Evolutionary conservation across 2,797 vertebrate genomes (phyloP).

Genomic region (Lepilemur ruficaudatus): DNA sequence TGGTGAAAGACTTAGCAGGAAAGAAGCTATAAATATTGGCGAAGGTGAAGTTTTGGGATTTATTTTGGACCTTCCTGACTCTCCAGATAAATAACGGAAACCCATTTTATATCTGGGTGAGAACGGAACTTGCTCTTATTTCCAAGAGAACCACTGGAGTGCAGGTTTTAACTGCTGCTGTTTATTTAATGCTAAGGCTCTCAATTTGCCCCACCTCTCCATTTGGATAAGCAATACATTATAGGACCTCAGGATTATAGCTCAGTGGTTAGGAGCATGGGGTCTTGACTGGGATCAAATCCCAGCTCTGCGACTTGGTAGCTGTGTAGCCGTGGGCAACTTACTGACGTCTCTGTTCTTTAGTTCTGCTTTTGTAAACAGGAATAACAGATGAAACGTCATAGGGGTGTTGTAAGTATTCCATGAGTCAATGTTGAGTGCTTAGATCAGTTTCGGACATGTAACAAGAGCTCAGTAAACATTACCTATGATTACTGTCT

Average conservation of each 20-base stretch:
- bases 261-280: neutral
- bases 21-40: slow-evolving; percentile 47
- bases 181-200: neutral
- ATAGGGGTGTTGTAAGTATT: neutral
- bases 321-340: neutral
- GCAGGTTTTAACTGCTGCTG: neutral
- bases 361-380: neutral
- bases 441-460: neutral
- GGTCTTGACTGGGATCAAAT: neutral
- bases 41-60: slow-evolving; percentile 1
- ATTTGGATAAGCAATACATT: neutral
- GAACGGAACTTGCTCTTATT: neutral
- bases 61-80: slow-evolving; percentile 5
- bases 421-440: neutral
- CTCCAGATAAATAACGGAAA: neutral
- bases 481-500: neutral
- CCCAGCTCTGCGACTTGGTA: neutral
- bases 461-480: neutral
- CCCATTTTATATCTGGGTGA: neutral
- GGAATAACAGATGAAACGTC: neutral
- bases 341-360: neutral
- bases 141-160: neutral
- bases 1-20: slow-evolving; percentile 41
- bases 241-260: neutral
- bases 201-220: neutral